These are phyloP conservation scores for Oncorhynchus mykiss DNA, from an alignment of 2,113 vertebrate genomes.

Conservation along the genomic window DNA sequence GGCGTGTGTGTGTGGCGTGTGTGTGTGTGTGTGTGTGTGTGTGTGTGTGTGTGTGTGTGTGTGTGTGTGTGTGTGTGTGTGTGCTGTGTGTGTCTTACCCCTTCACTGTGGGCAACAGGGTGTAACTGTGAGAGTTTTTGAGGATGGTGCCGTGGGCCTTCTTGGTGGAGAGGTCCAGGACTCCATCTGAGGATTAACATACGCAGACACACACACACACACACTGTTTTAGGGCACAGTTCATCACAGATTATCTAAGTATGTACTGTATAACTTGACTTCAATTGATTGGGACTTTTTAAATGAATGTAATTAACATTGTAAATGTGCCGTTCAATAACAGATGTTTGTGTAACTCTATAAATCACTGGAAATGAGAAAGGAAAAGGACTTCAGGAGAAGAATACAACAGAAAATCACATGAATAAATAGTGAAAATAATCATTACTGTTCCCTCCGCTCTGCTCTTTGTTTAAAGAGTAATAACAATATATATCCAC, in stretches of 20 bases:
- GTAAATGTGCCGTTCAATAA: no score
- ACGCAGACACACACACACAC: slow-evolving; percentile 3
- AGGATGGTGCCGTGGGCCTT: slow-evolving; percentile 83
- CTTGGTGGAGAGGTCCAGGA: slow-evolving; percentile 97
- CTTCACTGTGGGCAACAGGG: slow-evolving; percentile 80
- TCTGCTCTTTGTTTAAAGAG: no score
- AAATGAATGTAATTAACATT: no score
- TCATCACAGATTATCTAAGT: no score
- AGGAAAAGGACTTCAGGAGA: not conserved
- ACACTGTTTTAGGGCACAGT: not conserved
- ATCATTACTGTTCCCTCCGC: not conserved
- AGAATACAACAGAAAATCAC: not conserved
- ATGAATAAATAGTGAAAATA: not conserved
- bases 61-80: no score
- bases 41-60: slow-evolving; percentile 42
- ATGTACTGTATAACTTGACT: no score
- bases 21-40: slow-evolving; percentile 53
- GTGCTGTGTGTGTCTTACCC: slow-evolving; percentile 77
- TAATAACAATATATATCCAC: not conserved
- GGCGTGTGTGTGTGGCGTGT: slow-evolving; percentile 25
- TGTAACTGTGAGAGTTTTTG: slow-evolving; percentile 81
- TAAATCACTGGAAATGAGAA: not conserved
- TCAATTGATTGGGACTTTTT: no score
- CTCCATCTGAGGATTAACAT: slow-evolving; percentile 81
- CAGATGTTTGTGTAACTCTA: no score